Evolutionary conservation across 2,888 invertebrate species (phyloP), one percentile per base, ranked within the genome.

Genomic region (Gymnoscelis rufifasciata): DNA sequence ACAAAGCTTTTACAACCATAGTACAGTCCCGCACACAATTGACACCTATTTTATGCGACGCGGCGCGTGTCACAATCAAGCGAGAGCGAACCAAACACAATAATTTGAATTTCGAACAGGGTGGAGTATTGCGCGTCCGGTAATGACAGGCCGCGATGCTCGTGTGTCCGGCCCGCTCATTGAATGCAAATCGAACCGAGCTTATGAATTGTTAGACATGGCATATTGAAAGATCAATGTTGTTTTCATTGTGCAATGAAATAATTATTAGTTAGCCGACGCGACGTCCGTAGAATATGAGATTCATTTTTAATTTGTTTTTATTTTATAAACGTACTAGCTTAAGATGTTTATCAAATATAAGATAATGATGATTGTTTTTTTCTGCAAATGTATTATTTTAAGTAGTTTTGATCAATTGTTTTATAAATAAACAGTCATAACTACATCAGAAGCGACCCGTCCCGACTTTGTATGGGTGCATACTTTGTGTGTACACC

Each of bases 81-180:
- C 56, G 56, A 65, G 60, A 62, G 61, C 59, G 51, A 50, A 41
- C 52, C 62, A 66, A 74, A 80, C 75, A 83, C 77, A 83, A 84
- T 82, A 83, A 84, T 86, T 83, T 82, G 72, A 69, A 68, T 74
- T 71, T 67, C 66, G 60, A 70, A 66, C 70, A 62, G 74, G 78
- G 79, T 71, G 79, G 79, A 71, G 80, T 79, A 75, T 73, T 70
- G 74, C 69, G 74, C 76, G 81, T 76, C 80, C 79, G 73, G 66
- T 86, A 87, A 87, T 87, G 87, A 86, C 86, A 87, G 87, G 71
- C 77, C 82, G 71, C 71, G 68, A 68, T 59, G 69, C 68, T 70
- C 70, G 71, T 82, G 74, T 81, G 84, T 83, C 87, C 86, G 78
- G 83, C 78, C 77, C 80, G 77, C 68, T 74, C 82, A 87, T 87